phyloP scores from a whole-genome alignment of 92 coral and sea anemone genomes.

The Zoanthus solanderi region DNA sequence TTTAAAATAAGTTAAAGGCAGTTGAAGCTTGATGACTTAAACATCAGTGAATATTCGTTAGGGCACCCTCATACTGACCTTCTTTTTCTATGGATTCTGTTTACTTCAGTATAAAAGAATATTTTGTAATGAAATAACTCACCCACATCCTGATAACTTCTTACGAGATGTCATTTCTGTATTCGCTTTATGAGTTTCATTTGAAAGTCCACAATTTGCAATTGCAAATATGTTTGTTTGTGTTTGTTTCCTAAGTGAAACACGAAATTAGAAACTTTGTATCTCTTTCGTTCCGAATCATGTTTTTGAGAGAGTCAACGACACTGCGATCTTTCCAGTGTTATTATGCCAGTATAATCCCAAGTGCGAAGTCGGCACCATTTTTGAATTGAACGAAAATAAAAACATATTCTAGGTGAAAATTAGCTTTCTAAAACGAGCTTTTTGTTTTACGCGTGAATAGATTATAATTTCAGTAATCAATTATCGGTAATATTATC shows the following conservation, averaged over 20 bases:
- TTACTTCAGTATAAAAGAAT: neutral
- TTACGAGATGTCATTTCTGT: neutral
- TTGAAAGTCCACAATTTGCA: neutral
- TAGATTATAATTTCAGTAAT: slow-evolving; percentile 7
- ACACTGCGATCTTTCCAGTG: neutral
- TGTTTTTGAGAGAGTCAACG: neutral
- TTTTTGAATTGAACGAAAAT: neutral
- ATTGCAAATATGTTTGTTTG: neutral
- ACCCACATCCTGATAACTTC: neutral
- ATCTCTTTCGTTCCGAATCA: neutral
- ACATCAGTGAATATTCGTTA: too few species aligned
- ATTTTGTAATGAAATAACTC: neutral
- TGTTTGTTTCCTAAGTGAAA: slow-evolving; percentile 10
- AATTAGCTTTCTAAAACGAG: neutral
- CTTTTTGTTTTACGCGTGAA: neutral
- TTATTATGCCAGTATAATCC: neutral
- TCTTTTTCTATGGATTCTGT: neutral
- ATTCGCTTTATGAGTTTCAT: neutral
- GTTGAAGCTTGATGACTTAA: too few species aligned
- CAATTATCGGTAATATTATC: neutral
- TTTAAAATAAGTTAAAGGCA: too few species aligned
- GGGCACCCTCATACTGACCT: neutral
- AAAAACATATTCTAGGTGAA: neutral
- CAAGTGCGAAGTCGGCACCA: neutral
- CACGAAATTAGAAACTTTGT: neutral